Evolutionary conservation across 2,113 vertebrate species (phyloP).

Genomic region (Tauraco erythrolophus): DNA sequence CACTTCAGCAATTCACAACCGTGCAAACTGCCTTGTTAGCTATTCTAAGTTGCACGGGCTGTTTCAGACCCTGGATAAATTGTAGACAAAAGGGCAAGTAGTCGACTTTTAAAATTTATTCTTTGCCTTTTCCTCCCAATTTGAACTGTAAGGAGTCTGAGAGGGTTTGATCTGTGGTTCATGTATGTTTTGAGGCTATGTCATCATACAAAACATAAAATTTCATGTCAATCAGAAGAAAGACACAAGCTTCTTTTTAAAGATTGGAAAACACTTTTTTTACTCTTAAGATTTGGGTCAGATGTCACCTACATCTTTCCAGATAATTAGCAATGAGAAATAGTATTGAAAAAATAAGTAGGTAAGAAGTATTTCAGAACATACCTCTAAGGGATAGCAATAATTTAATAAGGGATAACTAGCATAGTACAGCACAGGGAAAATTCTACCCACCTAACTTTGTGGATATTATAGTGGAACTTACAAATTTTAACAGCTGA

Average conservation of each 20-base stretch:
- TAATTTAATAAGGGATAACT: slow-evolving; percentile 68
- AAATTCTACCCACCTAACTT: slow-evolving; percentile 35
- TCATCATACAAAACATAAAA: background rate
- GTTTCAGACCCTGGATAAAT: background rate
- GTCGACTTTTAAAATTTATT: background rate
- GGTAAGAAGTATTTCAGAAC: slow-evolving; percentile 53
- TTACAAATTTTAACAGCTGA: slow-evolving; percentile 56
- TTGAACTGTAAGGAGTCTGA: background rate
- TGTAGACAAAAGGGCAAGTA: background rate
- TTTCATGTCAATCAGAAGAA: background rate
- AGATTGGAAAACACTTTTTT: background rate
- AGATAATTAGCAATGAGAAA: slow-evolving; percentile 65
- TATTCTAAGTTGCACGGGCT: background rate
- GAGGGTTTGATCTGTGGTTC: background rate
- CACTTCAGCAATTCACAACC: background rate
- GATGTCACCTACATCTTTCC: slow-evolving; percentile 27
- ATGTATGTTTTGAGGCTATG: background rate
- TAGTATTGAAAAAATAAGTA: slow-evolving; percentile 20
- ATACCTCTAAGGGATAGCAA: slow-evolving; percentile 54
- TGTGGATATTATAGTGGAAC: slow-evolving; percentile 54
- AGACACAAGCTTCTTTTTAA: background rate
- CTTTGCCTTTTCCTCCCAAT: background rate
- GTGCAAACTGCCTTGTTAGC: background rate
- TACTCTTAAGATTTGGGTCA: slow-evolving; percentile 29
- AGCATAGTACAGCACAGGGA: slow-evolving; percentile 9